Base-by-base conservation (phyloP, 1,140 invertebrate species). In the Drosophila nigrodunni region DNA sequence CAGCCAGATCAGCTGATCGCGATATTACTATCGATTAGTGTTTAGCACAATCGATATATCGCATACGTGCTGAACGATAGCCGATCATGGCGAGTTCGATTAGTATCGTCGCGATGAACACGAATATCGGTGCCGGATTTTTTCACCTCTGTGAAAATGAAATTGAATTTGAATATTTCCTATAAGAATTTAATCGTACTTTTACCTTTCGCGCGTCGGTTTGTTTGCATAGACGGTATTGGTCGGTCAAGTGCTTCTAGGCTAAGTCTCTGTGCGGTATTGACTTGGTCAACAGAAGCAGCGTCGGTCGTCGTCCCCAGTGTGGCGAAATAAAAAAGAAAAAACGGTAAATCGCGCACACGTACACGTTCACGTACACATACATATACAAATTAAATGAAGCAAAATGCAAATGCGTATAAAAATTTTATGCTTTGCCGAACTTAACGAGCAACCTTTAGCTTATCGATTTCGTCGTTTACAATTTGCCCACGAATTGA, bases 371-470 rank as follows among this genome's bases (percentile, higher is more conserved):
- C 18, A 21, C 18, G 18, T 21, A 21, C 25, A 30, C 67, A 47
- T 44, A 78, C 68, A 46, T 60, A 65, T 41, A 61, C 34, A 76
- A 88, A 75, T 83, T 83, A 67, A 61, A 65, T 52, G 34, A 68
- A 71, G 44, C 46, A 50, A 71, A 81, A 89, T 85, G 75, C 73
- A 81, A 89, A 89, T 85, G 74, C 70, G 66, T 47, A 85, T 89
- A 78, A 73, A 81, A 78, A 64, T 74, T 78, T 72, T 78, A 89
- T 90, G 66, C 75, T 37, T 57, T 85, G 65, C 71, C 69, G 74
- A 89, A 74, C 74, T 85, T 89, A 89, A 89, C 85, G 85, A 89
- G 85, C 60, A 18, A 66, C 54, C 69, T 69, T 74, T 62, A n/a
- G 50, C 59, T 60, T 72, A 67, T 85, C 77, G 61, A 83, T 78